These are phyloP conservation scores for Dinocampus coccinellae DNA, from an alignment of 2,888 invertebrate species.

Conservation along the genomic window DNA sequence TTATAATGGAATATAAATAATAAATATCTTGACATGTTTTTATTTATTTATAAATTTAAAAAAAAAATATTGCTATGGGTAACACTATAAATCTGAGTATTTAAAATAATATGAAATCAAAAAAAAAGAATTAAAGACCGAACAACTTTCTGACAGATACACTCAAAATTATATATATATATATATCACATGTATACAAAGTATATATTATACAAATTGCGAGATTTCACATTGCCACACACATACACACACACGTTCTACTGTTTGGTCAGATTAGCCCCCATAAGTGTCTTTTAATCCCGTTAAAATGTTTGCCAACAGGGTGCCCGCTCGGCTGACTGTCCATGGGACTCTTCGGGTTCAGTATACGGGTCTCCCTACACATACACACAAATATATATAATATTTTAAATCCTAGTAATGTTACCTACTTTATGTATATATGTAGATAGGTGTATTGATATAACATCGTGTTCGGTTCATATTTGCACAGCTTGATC, in stretches of 20 bases:
- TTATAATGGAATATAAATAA: background rate
- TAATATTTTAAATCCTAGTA: constrained; percentile 1
- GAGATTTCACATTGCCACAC: constrained; percentile 56
- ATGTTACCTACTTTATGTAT: constrained; percentile 14
- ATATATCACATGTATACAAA: background rate
- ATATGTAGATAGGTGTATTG: constrained; percentile 23
- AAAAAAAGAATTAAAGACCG: constrained; percentile 29
- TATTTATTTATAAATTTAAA: constrained; percentile 50
- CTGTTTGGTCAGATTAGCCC: constrained; percentile 65
- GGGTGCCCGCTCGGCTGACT: constrained; percentile 30
- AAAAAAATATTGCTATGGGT: constrained; percentile 45
- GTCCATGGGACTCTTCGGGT: background rate
- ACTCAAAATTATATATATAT: constrained; percentile 23
- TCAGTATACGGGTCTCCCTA: background rate
- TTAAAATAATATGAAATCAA: constrained; percentile 30
- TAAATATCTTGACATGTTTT: background rate
- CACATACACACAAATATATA: background rate
- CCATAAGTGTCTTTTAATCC: constrained; percentile 67
- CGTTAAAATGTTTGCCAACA: constrained; percentile 69
- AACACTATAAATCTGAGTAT: background rate
- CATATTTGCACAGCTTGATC: constrained; percentile 25
- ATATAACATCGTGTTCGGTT: constrained; percentile 17
- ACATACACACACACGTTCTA: background rate
- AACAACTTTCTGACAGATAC: constrained; percentile 45
- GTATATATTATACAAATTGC: constrained; percentile 43